These are phyloP conservation scores for Dorcus hopei DNA, from an alignment of 2,888 invertebrate species.

Conservation along the genomic window DNA sequence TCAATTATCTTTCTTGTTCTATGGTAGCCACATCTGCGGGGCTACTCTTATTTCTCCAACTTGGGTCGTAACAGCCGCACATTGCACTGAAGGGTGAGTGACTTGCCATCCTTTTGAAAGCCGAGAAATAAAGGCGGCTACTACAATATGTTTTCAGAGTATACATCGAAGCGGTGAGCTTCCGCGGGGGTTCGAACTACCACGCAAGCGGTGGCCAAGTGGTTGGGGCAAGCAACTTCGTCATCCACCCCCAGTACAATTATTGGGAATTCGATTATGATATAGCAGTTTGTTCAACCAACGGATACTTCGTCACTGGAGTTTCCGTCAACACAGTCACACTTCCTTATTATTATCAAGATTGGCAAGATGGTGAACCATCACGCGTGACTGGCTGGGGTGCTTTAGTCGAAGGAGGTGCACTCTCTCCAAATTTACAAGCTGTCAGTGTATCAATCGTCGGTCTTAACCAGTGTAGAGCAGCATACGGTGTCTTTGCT, in stretches of 20 bases:
- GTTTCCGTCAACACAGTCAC: neutral
- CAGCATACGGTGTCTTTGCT: neutral
- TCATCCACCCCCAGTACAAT: slow-evolving; percentile 6
- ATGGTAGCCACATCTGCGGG: slow-evolving; percentile 6
- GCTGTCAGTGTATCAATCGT: slow-evolving; percentile 1
- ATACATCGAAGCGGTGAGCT: no score
- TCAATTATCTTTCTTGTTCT: slow-evolving; percentile 6
- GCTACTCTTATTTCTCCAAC: slow-evolving; percentile 1
- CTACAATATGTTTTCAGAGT: no score
- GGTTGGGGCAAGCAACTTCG: slow-evolving; percentile 1
- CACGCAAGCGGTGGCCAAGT: slow-evolving; percentile 8
- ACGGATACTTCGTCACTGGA: neutral
- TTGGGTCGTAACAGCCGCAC: slow-evolving; percentile 8
- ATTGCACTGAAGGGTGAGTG: neutral
- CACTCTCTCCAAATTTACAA: neutral
- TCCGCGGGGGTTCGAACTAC: slow-evolving; percentile 9
- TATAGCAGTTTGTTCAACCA: neutral
- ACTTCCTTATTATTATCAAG: neutral
- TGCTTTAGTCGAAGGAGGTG: slow-evolving; percentile 10
- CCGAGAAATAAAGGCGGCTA: neutral
- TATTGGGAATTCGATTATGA: neutral
- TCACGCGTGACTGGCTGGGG: slow-evolving; percentile 13
- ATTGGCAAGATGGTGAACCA: neutral
- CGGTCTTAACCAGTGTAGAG: neutral
- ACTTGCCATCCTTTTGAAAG: neutral